Percentiles rank a stretch among this genome's conserved stretches.
Evolutionary conservation across 1,140 invertebrate genomes (phyloP).

Genomic region (Atta cephalotes): DNA sequence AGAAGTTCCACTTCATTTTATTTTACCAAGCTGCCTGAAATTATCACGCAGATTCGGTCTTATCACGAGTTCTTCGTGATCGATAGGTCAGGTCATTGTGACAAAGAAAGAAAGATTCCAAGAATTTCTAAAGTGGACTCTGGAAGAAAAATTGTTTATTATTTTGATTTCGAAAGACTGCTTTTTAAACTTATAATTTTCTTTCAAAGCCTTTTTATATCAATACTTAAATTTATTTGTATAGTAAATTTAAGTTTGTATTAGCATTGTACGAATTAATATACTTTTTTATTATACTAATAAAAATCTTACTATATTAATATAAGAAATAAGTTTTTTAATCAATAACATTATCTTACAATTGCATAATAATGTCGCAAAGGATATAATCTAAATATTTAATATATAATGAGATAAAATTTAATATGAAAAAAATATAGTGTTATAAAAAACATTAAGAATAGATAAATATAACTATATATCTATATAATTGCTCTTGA

Average conservation of each 20-base stretch:
- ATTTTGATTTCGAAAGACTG: neutral
- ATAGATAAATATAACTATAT: neutral
- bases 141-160: constrained; percentile 35
- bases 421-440: neutral
- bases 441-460: too few relatives aligned
- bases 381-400: neutral
- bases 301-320: neutral
- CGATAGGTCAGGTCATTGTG: constrained; percentile 68
- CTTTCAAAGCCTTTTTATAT: neutral
- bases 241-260: neutral
- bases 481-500: neutral
- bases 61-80: constrained; percentile 59
- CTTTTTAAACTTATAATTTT: constrained; percentile 1
- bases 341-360: neutral
- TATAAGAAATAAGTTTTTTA: neutral
- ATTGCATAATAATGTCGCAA: neutral
- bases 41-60: constrained; percentile 61
- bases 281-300: too few relatives aligned
- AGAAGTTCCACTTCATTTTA: constrained; percentile 29
- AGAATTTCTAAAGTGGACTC: constrained; percentile 18
- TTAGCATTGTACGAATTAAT: too few relatives aligned
- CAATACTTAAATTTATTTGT: neutral
- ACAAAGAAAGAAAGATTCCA: constrained; percentile 48
- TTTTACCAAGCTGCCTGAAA: constrained; percentile 1
- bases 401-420: neutral